Base-by-base conservation (phyloP, 2,797 vertebrate species). In the Leuciscus waleckii region DNA sequence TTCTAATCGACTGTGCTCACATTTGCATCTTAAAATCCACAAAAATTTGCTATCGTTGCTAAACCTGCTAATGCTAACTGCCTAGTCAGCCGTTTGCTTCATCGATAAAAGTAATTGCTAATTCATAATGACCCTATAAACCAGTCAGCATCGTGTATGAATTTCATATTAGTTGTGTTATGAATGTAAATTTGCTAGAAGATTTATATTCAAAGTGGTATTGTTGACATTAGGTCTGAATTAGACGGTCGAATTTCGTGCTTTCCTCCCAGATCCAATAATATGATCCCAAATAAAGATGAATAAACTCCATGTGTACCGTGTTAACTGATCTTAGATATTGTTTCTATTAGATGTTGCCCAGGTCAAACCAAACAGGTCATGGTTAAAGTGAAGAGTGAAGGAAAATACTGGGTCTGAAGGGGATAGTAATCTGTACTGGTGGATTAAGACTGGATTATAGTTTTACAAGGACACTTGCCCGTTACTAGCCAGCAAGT, bases 371-470 rank as follows among this genome's bases (percentile, higher is more conserved):
- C 21, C 37, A 71, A 78, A 63, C 35, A 29, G 35, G 54, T 73
- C 56, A 51, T 61, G 61, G 35, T 61, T 77, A 7, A 79, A 49
- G 26, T 61, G 43, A 65, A 77, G 37, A 69, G 5, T 79, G 43
- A 58, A 19, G 39, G 43, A 73, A 67, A 78, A 89, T 32, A 54
- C 11, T 7, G 74, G 46, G 56, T 82, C 89, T 89, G 78, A 83
- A 89, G 89, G 81, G 85, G 85, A 92, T 91, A 92, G 92, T 91
- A 88, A 88, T 91, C 87, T 75, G 91, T 87, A 87, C 63, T 89
- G 92, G 94, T 89, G 92, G 94, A 94, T 95, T 95, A 95, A 82
- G 68, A 74, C 29, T 79, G 94, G 93, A 94, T 95, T 95, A 94
- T 88, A 54, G 90, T 82, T 91, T 71, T 86, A 71, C 92, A 92